phyloP scores from a whole-genome alignment of 2,797 vertebrate genomes.

The Echeneis naucrates region DNA sequence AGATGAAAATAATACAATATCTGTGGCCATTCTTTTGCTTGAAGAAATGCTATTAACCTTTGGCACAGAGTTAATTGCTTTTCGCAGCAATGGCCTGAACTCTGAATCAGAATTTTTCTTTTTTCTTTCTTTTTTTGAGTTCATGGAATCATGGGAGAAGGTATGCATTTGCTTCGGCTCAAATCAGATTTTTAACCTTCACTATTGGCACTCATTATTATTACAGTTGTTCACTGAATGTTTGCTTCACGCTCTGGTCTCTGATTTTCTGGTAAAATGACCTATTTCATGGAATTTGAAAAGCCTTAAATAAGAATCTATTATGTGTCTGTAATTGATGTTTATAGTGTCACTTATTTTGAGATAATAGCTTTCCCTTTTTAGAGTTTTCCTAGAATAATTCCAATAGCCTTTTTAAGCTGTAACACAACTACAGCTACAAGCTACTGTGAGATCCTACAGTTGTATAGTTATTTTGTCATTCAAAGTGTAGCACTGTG shows the following conservation, averaged over 20 bases:
- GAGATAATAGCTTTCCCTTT: conserved; percentile 19
- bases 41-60: conserved; percentile 80
- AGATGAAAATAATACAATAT: conserved; percentile 65
- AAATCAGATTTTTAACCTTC: conserved; percentile 56
- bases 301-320: conserved; percentile 31
- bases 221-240: conserved; percentile 32
- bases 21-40: conserved; percentile 61
- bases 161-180: conserved; percentile 41
- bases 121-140: conserved; percentile 45
- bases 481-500: conserved; percentile 23
- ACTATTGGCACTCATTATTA: conserved; percentile 36
- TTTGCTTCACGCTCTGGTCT: conserved; percentile 4
- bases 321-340: conserved; percentile 1
- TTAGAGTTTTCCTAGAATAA: conserved; percentile 8
- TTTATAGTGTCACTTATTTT: conserved; percentile 7
- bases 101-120: conserved; percentile 44
- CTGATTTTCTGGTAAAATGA: conserved; percentile 28
- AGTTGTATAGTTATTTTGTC: conserved; percentile 32
- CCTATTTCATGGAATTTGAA: conserved; percentile 29
- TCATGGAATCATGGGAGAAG: conserved; percentile 47
- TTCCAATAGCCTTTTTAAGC: conserved; percentile 11
- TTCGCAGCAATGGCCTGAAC: conserved; percentile 61
- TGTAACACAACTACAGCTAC: conserved; percentile 27
- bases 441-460: conserved; percentile 27
- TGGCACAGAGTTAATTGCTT: conserved; percentile 80